Conservation (phyloP, 2,888 invertebrate species). For the Drosophila cracens region DNA sequence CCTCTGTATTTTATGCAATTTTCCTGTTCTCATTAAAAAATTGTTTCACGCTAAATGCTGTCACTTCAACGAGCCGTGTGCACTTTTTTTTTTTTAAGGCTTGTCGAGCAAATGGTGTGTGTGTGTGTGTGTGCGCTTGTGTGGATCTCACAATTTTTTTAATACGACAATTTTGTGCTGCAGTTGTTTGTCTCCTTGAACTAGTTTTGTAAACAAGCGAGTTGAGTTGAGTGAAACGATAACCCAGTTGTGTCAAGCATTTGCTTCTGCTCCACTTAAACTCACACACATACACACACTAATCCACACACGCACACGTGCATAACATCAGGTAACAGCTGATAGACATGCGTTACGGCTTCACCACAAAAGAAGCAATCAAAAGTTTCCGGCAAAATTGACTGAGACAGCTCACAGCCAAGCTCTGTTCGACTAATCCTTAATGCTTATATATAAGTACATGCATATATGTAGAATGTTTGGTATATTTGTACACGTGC, state of each 20-base stretch:
- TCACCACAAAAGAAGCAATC: constrained; percentile 40
- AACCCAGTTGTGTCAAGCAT: constrained; percentile 68
- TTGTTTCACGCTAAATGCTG: constrained; percentile 55
- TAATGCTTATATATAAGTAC: constrained; percentile 5
- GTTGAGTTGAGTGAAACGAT: constrained; percentile 32
- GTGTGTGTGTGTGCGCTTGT: constrained; percentile 9
- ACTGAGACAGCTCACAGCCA: constrained; percentile 23
- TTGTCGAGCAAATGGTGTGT: constrained; percentile 21
- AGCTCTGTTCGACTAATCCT: constrained; percentile 6
- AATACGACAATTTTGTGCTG: constrained; percentile 68
- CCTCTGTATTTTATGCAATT: constrained; percentile 30
- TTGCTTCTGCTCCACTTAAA: constrained; percentile 28
- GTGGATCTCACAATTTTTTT: constrained; percentile 35
- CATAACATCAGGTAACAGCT: constrained; percentile 34
- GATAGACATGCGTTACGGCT: constrained; percentile 62
- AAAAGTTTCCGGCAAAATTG: constrained; percentile 47
- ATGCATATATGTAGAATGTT: background rate
- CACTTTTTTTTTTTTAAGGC: constrained; percentile 34
- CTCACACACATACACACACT: constrained; percentile 12
- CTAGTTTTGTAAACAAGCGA: constrained; percentile 62
- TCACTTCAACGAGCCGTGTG: constrained; percentile 45
- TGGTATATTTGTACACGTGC: constrained; percentile 33
- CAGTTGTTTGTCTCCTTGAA: constrained; percentile 75
- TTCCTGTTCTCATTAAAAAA: constrained; percentile 66
- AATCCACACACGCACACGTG: constrained; percentile 15